A percentile compares a stretch with the other conserved stretches of the same genome.
Conservation (phyloP, 2,888 invertebrate species). For the Apomyelois bistriatella region DNA sequence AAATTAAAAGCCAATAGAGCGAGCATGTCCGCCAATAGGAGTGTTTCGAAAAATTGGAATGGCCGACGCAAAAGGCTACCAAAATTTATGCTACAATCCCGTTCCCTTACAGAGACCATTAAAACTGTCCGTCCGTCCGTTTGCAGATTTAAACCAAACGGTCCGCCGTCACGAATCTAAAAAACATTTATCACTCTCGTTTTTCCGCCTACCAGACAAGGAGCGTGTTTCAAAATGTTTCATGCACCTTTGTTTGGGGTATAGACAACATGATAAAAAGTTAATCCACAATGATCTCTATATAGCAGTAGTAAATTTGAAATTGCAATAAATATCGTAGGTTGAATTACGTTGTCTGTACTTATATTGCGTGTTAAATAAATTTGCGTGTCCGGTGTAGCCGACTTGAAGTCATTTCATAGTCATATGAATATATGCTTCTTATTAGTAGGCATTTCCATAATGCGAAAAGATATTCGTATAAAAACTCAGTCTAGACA, state of each 20-base stretch:
- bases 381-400: constrained; percentile 7
- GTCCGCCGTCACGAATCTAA: constrained; percentile 57
- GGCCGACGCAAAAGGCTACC: constrained; percentile 41
- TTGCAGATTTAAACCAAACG: constrained; percentile 65
- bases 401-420: neutral
- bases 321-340: neutral
- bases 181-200: constrained; percentile 65
- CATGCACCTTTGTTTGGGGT: constrained; percentile 39
- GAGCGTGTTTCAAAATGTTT: constrained; percentile 50
- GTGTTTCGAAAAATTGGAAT: constrained; percentile 53
- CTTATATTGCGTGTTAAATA: neutral
- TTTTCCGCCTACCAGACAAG: constrained; percentile 43
- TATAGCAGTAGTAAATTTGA: neutral
- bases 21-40: constrained; percentile 35
- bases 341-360: neutral
- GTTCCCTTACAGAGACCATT: constrained; percentile 63
- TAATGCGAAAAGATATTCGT: neutral
- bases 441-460: too few species aligned
- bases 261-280: neutral
- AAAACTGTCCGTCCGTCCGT: constrained; percentile 66
- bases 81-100: constrained; percentile 60
- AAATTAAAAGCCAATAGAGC: constrained; percentile 61
- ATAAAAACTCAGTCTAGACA: neutral
- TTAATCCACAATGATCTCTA: neutral
- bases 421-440: neutral